Evolutionary conservation across 2,888 invertebrate genomes (phyloP).

Genomic region (Beris morrisii): DNA sequence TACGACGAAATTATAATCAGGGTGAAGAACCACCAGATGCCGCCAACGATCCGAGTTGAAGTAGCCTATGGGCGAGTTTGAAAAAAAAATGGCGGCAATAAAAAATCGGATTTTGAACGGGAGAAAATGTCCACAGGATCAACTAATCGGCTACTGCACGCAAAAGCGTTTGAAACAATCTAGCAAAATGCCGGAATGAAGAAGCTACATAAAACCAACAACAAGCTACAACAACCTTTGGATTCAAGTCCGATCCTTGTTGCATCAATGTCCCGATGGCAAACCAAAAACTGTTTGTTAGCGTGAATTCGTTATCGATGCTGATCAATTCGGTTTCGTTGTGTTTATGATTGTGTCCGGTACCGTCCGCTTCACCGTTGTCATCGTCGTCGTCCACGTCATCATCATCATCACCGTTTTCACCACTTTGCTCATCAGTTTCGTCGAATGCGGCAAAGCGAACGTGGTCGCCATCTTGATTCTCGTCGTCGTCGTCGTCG

Average conservation of each 20-base stretch:
- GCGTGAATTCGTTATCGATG: constrained; percentile 77
- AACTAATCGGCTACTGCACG: too few relatives aligned
- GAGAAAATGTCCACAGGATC: too few relatives aligned
- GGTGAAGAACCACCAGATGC: constrained; percentile 92
- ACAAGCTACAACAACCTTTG: constrained; percentile 61
- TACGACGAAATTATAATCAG: constrained; percentile 89
- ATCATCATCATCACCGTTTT: not conserved
- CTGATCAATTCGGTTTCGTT: constrained; percentile 43
- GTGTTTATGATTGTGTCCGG: constrained; percentile 52
- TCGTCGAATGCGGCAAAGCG: not conserved
- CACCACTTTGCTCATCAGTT: not conserved
- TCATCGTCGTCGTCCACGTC: constrained; percentile 50
- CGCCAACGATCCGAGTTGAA: constrained; percentile 78
- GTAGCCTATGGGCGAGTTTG: constrained; percentile 41
- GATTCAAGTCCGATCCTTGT: constrained; percentile 78
- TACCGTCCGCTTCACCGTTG: constrained; percentile 33
- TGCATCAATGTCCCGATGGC: constrained; percentile 88
- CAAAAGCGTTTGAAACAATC: too few relatives aligned
- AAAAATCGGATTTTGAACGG: not conserved
- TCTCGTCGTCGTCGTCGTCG: not conserved
- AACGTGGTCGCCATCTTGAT: not conserved
- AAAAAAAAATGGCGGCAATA: not conserved
- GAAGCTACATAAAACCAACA: not conserved
- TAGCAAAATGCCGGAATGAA: not conserved
- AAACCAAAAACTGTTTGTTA: constrained; percentile 85